Conservation (phyloP, 2,888 invertebrate species). For the Psylliodes chrysocephalus region DNA sequence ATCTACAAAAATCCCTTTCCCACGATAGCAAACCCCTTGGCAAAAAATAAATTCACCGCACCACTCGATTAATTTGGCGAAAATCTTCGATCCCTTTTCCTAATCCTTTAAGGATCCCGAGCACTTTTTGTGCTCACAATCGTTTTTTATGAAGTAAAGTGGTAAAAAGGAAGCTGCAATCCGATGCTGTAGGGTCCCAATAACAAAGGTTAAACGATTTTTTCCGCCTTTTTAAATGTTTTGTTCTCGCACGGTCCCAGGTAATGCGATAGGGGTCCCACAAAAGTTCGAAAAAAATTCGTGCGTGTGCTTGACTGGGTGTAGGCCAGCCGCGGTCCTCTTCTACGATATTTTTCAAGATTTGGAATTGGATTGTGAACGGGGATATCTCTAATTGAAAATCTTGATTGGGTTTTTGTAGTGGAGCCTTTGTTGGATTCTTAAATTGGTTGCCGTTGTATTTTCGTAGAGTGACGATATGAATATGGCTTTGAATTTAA, state of each 20-base stretch:
- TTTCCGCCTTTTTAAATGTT: conserved; percentile 54
- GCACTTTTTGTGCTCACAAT: conserved; percentile 38
- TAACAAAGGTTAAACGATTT: conserved; percentile 56
- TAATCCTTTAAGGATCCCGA: conserved; percentile 39
- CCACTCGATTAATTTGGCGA: conserved; percentile 41
- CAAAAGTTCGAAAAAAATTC: conserved; percentile 37
- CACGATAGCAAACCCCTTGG: conserved; percentile 48
- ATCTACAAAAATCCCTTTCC: too few species aligned
- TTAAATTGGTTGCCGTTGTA: conserved; percentile 8
- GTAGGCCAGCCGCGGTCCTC: not conserved
- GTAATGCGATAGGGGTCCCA: conserved; percentile 49
- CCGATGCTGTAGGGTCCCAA: conserved; percentile 48
- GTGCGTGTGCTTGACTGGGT: conserved; percentile 40
- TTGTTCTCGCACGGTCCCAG: conserved; percentile 48
- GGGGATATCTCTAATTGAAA: conserved; percentile 34
- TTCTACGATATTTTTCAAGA: not conserved
- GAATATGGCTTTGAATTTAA: not conserved
- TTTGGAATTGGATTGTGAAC: conserved; percentile 26
- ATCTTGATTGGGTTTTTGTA: conserved; percentile 31
- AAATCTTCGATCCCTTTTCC: conserved; percentile 39
- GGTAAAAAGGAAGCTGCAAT: conserved; percentile 41
- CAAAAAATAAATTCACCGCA: conserved; percentile 28
- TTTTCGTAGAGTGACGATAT: not conserved
- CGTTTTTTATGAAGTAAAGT: conserved; percentile 44
- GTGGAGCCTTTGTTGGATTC: conserved; percentile 19